Evolutionary conservation across 2,113 vertebrate species (phyloP).

Genomic region (Cnemophilus loriae): DNA sequence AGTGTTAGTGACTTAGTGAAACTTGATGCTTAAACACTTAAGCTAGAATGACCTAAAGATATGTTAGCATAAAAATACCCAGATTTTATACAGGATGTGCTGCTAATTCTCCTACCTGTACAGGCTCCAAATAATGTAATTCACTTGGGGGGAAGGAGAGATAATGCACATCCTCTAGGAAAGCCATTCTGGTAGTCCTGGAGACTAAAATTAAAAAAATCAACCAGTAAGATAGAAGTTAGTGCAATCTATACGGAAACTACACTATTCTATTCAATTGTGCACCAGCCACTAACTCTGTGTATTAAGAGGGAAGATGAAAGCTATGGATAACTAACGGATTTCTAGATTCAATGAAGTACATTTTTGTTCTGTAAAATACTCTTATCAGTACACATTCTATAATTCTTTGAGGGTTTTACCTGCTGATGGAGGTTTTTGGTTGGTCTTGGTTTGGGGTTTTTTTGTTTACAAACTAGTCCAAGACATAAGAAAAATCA

Average conservation of each 20-base stretch:
- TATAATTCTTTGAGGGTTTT: background rate
- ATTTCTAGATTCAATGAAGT: background rate
- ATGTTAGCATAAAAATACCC: background rate
- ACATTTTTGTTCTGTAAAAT: background rate
- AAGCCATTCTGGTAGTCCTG: background rate
- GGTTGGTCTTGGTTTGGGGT: background rate
- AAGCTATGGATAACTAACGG: background rate
- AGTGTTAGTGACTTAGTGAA: background rate
- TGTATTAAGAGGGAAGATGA: background rate
- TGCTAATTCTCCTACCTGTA: background rate
- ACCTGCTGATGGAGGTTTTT: background rate
- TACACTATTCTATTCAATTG: background rate
- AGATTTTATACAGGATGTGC: background rate
- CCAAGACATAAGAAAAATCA: background rate
- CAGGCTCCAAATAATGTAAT: background rate
- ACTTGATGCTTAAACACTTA: background rate
- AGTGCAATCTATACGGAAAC: background rate
- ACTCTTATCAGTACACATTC: background rate
- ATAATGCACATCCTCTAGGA: background rate
- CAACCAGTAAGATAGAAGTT: background rate
- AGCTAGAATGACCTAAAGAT: background rate
- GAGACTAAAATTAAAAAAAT: background rate
- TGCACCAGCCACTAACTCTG: background rate
- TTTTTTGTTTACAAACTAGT: background rate
- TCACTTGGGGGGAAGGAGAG: background rate